Evolutionary conservation across 2,888 invertebrate genomes (phyloP).

Genomic region (Pollenia labialis): DNA sequence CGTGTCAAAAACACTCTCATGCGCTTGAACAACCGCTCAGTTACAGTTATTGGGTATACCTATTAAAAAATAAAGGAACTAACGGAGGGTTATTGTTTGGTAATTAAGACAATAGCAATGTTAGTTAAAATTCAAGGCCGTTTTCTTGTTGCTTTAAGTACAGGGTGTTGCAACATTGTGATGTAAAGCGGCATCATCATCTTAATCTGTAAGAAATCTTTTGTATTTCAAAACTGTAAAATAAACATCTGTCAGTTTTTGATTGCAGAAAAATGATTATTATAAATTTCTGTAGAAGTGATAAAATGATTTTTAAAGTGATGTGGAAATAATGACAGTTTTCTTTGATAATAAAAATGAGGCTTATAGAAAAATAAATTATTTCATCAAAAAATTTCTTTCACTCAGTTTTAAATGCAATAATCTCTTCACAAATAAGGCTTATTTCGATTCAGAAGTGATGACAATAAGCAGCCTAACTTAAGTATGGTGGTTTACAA

Average conservation of each 20-base stretch:
- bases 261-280: not conserved
- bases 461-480: no score
- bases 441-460: no score
- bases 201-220: not conserved
- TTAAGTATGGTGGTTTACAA: no score
- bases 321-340: no score
- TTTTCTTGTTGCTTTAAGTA: not conserved
- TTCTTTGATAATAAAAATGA: no score
- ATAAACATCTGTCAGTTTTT: no score
- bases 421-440: no score
- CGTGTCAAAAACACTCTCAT: conserved; percentile 57
- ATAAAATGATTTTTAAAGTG: not conserved
- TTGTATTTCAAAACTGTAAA: not conserved
- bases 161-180: conserved; percentile 11
- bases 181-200: not conserved
- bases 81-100: not conserved
- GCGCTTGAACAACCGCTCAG: not conserved
- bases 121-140: conserved; percentile 1
- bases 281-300: not conserved
- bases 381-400: no score
- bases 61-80: not conserved
- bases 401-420: no score
- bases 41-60: not conserved
- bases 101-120: conserved; percentile 25
- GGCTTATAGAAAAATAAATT: no score